Percentiles rank a stretch among this genome's conserved stretches.
These are phyloP conservation scores for Grammomys surdaster DNA, from an alignment of 2,113 vertebrate species.

Conservation along the genomic window DNA sequence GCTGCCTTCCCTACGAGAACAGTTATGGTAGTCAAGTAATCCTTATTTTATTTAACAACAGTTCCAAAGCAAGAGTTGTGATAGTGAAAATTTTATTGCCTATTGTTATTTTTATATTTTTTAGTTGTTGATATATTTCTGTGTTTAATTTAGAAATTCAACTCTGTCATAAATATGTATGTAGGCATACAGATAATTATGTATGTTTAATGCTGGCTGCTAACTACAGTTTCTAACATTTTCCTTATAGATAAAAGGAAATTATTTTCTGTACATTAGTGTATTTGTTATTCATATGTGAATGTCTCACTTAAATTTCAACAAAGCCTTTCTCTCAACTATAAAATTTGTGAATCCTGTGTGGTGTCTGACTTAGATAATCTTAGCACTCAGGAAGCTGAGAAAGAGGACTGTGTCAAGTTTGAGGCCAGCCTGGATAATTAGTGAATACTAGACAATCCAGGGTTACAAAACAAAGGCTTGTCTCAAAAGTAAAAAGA, in stretches of 20 bases:
- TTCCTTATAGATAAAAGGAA: background rate
- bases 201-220: background rate
- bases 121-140: background rate
- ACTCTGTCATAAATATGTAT: background rate
- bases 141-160: background rate
- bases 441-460: background rate
- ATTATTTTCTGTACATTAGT: background rate
- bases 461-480: background rate
- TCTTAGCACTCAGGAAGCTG: background rate
- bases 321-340: background rate
- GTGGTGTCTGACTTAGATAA: background rate
- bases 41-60: background rate
- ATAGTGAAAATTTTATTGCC: background rate
- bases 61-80: background rate
- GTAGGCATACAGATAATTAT: background rate
- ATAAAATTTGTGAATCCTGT: background rate
- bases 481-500: background rate
- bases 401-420: background rate
- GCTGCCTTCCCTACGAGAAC: background rate
- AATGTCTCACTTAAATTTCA: background rate
- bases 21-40: background rate
- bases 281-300: background rate
- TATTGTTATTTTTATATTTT: background rate
- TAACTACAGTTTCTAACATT: background rate
- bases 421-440: background rate